Base-by-base conservation (phyloP, 2,888 invertebrate genomes). In the Drosophila sordidapex region DNA sequence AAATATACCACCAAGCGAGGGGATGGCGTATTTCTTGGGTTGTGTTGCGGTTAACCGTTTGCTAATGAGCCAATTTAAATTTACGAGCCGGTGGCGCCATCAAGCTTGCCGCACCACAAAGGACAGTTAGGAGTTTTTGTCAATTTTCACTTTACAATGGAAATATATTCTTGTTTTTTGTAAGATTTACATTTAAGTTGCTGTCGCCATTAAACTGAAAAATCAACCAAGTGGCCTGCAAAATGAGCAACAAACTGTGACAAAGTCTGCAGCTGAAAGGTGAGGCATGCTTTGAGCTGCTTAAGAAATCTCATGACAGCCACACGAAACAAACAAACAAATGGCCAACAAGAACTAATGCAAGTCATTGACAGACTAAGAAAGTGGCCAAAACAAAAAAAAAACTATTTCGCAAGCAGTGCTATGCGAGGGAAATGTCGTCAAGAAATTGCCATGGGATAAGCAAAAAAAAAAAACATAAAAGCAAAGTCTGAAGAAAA, bases 41-140 rank as follows among this genome's bases (percentile, higher is more conserved):
- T 72, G 67, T 72, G 67, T 79, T 70, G 89, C 73, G 85, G 85
- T 83, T 85, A 85, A 81, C 85, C 89, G 64, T 59, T 75, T 86
- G 87, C 89, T 88, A 85, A 85, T 88, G 89, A 85, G 87, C 87
- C 85, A 88, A 85, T 85, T 85, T 85, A 88, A 83, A 85, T 85
- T 81, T 86, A 88, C 76, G 79, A 48, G 63, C 68, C 38, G 53
- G 56, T 75, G 67, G 61, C 60, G 66, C 51, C 54, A 63, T 61
- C 63, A 58, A 75, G 27, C 54, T 29, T 25, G 8, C 33, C 18
- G 27, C 46, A 36, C n/a, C 13, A 15, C 33, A 48, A 18, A 10
- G 27, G 8, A 6, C 21, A 38, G 3, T 13, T 11, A 33, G 33
- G 18, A 15, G 38, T 7, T 25, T 31, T 54, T 46, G 27, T 68